Conservation (phyloP, 1,140 invertebrate genomes). For the Brachionus plicatilis region DNA sequence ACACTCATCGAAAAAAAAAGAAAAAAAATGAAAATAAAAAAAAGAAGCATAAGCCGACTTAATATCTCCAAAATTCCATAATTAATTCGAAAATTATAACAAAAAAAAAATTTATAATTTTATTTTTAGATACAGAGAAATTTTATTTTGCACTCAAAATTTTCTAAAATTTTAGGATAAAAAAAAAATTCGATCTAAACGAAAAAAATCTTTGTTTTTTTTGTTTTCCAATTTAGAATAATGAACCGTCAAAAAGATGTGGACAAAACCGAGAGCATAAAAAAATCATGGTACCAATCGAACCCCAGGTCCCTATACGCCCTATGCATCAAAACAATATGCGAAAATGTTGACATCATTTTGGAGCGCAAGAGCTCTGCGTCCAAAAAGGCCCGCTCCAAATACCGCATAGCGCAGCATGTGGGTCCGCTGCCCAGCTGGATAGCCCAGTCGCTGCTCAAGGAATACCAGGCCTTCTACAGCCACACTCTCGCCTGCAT, state of each 20-base stretch:
- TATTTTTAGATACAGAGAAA: background rate
- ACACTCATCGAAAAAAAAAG: background rate
- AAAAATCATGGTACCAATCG: background rate
- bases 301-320: background rate
- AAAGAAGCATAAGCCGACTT: background rate
- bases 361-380: background rate
- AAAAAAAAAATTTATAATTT: background rate
- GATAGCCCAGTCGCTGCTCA: background rate
- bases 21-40: background rate
- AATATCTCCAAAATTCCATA: background rate
- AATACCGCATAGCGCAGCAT: background rate
- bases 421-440: background rate
- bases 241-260: constrained; percentile 1
- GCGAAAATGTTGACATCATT: background rate
- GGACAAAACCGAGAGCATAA: background rate
- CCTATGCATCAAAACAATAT: background rate
- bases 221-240: background rate
- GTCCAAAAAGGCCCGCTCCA: background rate
- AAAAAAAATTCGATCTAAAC: background rate
- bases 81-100: background rate
- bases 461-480: background rate
- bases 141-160: background rate
- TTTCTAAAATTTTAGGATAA: background rate
- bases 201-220: background rate
- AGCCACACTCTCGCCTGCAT: background rate